These are phyloP conservation scores for Bufotes viridis DNA, from an alignment of 2,797 vertebrate genomes.

Conservation along the genomic window DNA sequence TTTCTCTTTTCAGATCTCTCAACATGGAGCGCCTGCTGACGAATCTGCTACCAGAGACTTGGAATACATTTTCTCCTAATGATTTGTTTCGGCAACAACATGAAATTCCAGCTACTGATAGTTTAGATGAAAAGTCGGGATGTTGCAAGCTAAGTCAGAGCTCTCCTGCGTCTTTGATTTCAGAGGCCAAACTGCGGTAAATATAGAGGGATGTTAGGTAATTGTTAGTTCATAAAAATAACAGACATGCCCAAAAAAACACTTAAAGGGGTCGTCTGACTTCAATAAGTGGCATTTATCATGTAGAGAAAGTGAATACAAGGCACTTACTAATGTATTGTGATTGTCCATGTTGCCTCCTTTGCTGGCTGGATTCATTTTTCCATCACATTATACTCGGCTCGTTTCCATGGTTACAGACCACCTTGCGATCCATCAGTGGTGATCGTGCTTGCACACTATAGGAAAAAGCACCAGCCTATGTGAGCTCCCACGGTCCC, in stretches of 20 bases:
- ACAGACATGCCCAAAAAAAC: not conserved
- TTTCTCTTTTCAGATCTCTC: conserved; percentile 30
- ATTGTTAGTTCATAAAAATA: conserved; percentile 10
- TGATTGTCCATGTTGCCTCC: no score
- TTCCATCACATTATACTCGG: no score
- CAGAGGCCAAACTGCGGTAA: not conserved
- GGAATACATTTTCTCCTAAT: conserved; percentile 23
- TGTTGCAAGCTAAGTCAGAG: not conserved
- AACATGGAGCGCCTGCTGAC: conserved; percentile 27
- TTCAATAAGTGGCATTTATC: no score
- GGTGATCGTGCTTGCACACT: no score
- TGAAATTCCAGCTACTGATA: conserved; percentile 1
- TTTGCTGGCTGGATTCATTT: no score
- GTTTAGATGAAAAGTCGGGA: conserved; percentile 7
- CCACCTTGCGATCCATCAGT: no score
- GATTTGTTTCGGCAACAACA: conserved; percentile 35
- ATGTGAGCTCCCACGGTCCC: no score
- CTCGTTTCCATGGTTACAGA: no score
- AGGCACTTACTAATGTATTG: no score
- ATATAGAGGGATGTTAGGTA: not conserved
- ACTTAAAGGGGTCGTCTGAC: no score
- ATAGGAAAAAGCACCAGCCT: no score
- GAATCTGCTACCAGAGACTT: conserved; percentile 8
- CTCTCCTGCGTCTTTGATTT: not conserved
- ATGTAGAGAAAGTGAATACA: no score